Evolutionary conservation across 2,888 invertebrate species (phyloP).

Genomic region (Dasysyrphus albostriatus): DNA sequence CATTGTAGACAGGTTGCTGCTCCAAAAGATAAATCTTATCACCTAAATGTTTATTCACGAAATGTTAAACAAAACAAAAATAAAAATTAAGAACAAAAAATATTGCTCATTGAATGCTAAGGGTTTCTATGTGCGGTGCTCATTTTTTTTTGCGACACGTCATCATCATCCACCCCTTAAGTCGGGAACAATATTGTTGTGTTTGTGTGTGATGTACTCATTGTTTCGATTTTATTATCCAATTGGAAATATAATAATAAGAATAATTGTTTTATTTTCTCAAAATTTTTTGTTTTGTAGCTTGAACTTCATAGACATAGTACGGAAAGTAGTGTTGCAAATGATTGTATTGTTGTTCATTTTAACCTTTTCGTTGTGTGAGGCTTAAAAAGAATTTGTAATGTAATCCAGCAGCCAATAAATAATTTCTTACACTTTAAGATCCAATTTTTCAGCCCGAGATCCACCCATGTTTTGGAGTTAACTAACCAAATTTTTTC

Average conservation of each 20-base stretch:
- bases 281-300: constrained; percentile 5
- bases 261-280: constrained; percentile 1
- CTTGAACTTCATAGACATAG: neutral
- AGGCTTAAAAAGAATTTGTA: too few relatives aligned
- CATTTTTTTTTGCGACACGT: constrained; percentile 6
- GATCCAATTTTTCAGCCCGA: too few relatives aligned
- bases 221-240: constrained; percentile 34
- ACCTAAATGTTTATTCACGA: constrained; percentile 61
- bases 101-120: constrained; percentile 12
- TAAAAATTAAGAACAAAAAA: neutral
- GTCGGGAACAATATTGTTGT: neutral
- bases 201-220: neutral
- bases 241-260: constrained; percentile 24
- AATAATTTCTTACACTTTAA: too few relatives aligned
- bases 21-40: constrained; percentile 69
- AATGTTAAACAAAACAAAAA: constrained; percentile 29
- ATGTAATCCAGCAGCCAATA: too few relatives aligned
- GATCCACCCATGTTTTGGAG: too few relatives aligned
- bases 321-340: neutral
- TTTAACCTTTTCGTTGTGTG: too few relatives aligned
- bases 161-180: constrained; percentile 21
- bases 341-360: neutral
- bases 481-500: too few relatives aligned
- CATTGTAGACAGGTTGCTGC: constrained; percentile 32
- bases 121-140: constrained; percentile 6